Base-by-base conservation (phyloP, 1,140 invertebrate species). In the Drosophila sechellia region DNA sequence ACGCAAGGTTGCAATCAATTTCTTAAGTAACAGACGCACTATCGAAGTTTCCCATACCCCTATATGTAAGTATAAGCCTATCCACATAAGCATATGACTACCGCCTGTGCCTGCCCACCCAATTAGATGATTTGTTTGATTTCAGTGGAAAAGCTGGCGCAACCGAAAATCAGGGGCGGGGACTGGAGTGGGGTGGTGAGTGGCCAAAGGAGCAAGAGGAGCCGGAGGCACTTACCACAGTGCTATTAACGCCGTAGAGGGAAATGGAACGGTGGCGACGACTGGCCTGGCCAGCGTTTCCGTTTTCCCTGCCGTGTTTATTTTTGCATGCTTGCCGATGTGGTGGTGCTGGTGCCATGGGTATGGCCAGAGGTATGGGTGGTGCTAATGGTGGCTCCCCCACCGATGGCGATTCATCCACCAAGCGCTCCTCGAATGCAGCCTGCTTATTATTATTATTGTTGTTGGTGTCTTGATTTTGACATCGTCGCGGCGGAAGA, bases 71-170 rank as follows among this genome's bases (percentile, higher is more conserved):
- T 3, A 31, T 10, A 31, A 10, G 6, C 8, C 31, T 31, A 8
- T 3, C 31, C 31, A 31, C 31, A 31, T 48, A 22, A 56, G 43
- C 66, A 70, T 70, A 79, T 79, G 76, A 73, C 76, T 73, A 73
- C 66, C 77, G 50, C 50, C 55, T 54, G 50, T 53, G 60, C 48
- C 78, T 77, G 71, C 61, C 80, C 77, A 70, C 77, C 81, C 81
- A 84, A 84, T 84, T 77, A 84, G 81, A 70, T 85, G 77, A 85
- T 84, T 84, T 85, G 81, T 77, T 84, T 84, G 76, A 84, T 84
- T 84, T 84, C 72, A 77, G 66, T 57, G 58, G 75, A 83, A 83
- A 52, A 46, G 63, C 56, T 40, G 43, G 25, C 61, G 35, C 69
- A 37, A 53, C 49, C 43, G 15, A 31, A 68, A 50, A 49, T 40